Evolutionary conservation across 2,797 vertebrate species (phyloP), one percentile per base, ranked within the genome.

Genomic region (Pseudomugil gertrudae): DNA sequence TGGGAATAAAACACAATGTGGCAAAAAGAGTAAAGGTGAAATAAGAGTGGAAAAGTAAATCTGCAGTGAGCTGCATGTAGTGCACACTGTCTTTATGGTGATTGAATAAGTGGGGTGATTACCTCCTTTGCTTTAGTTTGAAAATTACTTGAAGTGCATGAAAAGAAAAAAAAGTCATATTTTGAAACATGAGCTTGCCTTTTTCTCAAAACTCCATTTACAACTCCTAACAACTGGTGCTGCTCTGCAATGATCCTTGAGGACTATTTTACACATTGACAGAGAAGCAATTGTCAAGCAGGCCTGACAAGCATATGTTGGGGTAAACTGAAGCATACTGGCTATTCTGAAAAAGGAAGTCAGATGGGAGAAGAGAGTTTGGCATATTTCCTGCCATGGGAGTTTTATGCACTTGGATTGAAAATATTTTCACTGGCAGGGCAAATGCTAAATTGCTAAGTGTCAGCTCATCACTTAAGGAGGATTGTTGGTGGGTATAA

Each of bases 401-500:
- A 86, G 84, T 84, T 88, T 87, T 85, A 85, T 84, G 83, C 81
- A 77, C 73, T 80, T 70, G 65, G 79, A 89, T 84, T 89, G 88
- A 80, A 90, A 83, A 90, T 84, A 89, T 89, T 90, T 91, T 75
- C 81, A 78, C 83, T 85, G 89, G 69, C 81, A 81, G 84, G 83
- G 81, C 84, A 84, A 90, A 90, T 84, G 71, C 85, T 74, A 90
- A 89, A 92, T 91, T 89, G 82, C 86, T 90, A 87, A 80, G 85
- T 92, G 89, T 90, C 88, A 90, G 85, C 90, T 89, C 87, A 89
- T 91, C 86, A 90, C 88, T 89, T 89, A 85, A 89, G 86, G 80
- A 87, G 86, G 82, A 86, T 87, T 87, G 87, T 83, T 84, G 88
- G 87, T 83, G 84, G 87, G 74, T 86, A 76, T 92, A 90, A 87